Conservation (phyloP, 2,113 vertebrate species). For the Poecilia latipinna region DNA sequence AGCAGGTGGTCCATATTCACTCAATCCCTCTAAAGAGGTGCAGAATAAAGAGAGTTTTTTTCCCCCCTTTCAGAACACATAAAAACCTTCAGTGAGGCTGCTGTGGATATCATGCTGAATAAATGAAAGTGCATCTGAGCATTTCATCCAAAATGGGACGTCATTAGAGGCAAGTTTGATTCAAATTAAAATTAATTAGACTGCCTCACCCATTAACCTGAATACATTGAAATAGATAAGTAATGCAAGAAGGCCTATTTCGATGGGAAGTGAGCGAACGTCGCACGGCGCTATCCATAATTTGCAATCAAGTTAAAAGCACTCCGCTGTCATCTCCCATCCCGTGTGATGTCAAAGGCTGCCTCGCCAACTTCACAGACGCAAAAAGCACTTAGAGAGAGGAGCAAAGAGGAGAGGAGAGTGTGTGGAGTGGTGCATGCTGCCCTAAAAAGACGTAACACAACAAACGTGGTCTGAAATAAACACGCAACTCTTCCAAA, state of each 20-base stretch:
- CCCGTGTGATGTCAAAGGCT: slow-evolving; percentile 78
- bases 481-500: slow-evolving; percentile 47
- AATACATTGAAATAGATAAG: slow-evolving; percentile 80
- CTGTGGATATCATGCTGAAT: slow-evolving; percentile 38
- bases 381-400: slow-evolving; percentile 68
- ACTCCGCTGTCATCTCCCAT: slow-evolving; percentile 79
- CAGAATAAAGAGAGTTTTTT: background rate
- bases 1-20: slow-evolving; percentile 56
- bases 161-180: slow-evolving; percentile 77
- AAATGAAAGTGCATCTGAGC: slow-evolving; percentile 60
- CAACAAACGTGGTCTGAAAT: slow-evolving; percentile 19
- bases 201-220: slow-evolving; percentile 80
- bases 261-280: slow-evolving; percentile 69
- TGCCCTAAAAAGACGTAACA: slow-evolving; percentile 3
- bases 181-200: slow-evolving; percentile 80
- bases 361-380: slow-evolving; percentile 75
- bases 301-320: slow-evolving; percentile 83
- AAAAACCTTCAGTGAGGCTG: background rate
- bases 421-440: background rate
- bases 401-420: slow-evolving; percentile 40
- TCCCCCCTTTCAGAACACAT: slow-evolving; percentile 11
- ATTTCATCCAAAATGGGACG: slow-evolving; percentile 72
- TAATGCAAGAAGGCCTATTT: slow-evolving; percentile 78
- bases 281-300: slow-evolving; percentile 74
- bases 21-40: slow-evolving; percentile 21